Evolutionary conservation across 2,797 vertebrate species (phyloP), one percentile per base, ranked within the genome.

Genomic region (Arnoldichthys spilopterus): DNA sequence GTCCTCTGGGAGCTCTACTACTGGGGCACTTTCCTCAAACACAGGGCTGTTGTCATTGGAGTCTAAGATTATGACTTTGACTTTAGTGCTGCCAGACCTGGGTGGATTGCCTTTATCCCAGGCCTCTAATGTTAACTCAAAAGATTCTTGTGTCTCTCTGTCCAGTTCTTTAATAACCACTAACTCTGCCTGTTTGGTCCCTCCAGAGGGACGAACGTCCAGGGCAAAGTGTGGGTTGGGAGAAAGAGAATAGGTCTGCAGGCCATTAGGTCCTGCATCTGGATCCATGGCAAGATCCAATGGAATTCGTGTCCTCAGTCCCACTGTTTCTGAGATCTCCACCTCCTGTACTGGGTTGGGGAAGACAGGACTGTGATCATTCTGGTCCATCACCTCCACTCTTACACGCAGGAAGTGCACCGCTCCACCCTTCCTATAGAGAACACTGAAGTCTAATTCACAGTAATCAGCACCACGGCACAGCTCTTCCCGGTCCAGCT

Each of bases 11-110:
- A 99, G 91, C 81, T 96, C 95, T 11, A 97, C 89, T 0, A 80
- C 90, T 67, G 95, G 87, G 0, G 90, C 93, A 80, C 88, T 94
- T 76, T 96, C 93, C 53, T 95, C 94, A 89, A 98, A 98, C 4
- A 89, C 43, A 0, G 96, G 97, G 70, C 96, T 98, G 81, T 98
- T 98, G 81, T 98, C 97, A 0, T 98, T 98, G 47, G 97, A 97
- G 86, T 99, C 97, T 0, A 96, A 87, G 63, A 98, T 93, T 0
- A 90, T 94, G 71, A 99, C 92, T 74, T 88, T 93, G 40, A 99
- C 87, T 80, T 95, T 87, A 34, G 94, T 93, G 1, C 94, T 97
- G 20, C 96, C 96, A 54, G 97, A 96, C 82, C 90, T 94, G 0
- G 94, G 95, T 0, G 95, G 96, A 49, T 90, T 90, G 56, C 97